Evolutionary conservation across 2,113 vertebrate species (phyloP), one percentile per base, ranked within the genome.

Genomic region (Morone saxatilis): DNA sequence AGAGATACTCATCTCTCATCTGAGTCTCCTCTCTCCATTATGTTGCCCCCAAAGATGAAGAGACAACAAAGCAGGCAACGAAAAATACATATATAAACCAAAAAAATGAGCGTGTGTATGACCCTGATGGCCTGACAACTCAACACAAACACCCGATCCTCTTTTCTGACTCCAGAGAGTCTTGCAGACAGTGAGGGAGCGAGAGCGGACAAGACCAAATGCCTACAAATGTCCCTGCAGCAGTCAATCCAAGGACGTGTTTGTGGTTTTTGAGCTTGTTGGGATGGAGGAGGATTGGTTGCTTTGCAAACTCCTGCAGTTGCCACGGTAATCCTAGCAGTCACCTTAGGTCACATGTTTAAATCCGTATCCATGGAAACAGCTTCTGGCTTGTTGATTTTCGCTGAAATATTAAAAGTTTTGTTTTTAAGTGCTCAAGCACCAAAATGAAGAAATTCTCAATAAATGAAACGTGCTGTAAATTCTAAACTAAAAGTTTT

Each of bases 11-110:
- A 45, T 71, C 40, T 59, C 51, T 66, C 59, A 76, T 71, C 65
- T 51, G 45, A 56, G 63, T 63, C 69, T 38, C 9, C 54, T 40
- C n/a, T 45, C 51, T 70, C 25, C 7, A 5, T 47, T 47, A 8
- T 50, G 51, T 54, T 53, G 56, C 43, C 70, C 61, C 68, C 84
- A 72, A 51, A 62, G 69, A 62, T 22, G 48, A 19, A 20, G 50
- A 63, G 36, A n/a, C 7, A 36, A 45, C 12, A 61, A 45, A 62
- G 7, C 8, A 4, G 51, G 20, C 47, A 50, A n/a, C 36, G 14
- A 71, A 43, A 53, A 47, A 9, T 6, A 20, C 20, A 16, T 3
- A 9, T 43, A 43, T 11, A 60, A 51, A 38, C 31, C 31, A 31
- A 31, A 31, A 31, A 31, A 31, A 31, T 31, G 31, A 80, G n/a